A percentile compares a stretch with the other conserved stretches of the same genome.
Conservation (phyloP, 1,140 invertebrate genomes). For the Frieseomelitta varia region DNA sequence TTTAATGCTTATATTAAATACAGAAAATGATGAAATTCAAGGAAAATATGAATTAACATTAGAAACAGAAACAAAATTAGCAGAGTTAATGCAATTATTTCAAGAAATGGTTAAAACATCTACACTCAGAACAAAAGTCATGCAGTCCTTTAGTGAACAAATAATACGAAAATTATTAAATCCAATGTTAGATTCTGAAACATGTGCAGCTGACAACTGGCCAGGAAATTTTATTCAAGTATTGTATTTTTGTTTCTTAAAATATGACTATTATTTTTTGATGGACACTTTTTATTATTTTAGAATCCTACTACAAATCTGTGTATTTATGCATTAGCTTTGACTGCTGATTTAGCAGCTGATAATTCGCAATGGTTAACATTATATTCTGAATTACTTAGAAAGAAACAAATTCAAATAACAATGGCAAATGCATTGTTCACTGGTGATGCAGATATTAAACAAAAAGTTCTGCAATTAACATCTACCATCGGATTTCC, state of each 20-base stretch:
- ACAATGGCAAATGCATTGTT: constrained; percentile 82
- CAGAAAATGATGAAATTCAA: constrained; percentile 65
- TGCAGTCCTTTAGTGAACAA: constrained; percentile 73
- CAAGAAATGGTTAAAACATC: constrained; percentile 79
- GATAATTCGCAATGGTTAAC: constrained; percentile 80
- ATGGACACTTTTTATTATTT: constrained; percentile 35
- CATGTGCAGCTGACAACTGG: constrained; percentile 57
- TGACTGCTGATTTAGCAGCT: constrained; percentile 79
- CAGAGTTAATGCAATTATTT: constrained; percentile 81
- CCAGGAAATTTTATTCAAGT: constrained; percentile 73
- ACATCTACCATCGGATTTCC: constrained; percentile 79
- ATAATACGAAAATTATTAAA: constrained; percentile 72
- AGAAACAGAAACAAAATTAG: constrained; percentile 66
- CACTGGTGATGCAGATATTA: constrained; percentile 79
- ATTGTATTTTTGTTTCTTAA: constrained; percentile 10
- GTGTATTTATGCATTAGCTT: constrained; percentile 80
- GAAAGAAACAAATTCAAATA: constrained; percentile 81
- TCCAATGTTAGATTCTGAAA: constrained; percentile 65
- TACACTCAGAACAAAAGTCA: constrained; percentile 71
- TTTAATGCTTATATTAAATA: constrained; percentile 71
- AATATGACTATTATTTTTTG: neutral
- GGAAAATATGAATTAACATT: constrained; percentile 56
- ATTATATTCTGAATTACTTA: constrained; percentile 79
- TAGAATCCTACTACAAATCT: constrained; percentile 77
- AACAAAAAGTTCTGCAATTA: constrained; percentile 81